These are phyloP conservation scores for Masticophis lateralis DNA, from an alignment of 2,797 vertebrate genomes.

Conservation along the genomic window DNA sequence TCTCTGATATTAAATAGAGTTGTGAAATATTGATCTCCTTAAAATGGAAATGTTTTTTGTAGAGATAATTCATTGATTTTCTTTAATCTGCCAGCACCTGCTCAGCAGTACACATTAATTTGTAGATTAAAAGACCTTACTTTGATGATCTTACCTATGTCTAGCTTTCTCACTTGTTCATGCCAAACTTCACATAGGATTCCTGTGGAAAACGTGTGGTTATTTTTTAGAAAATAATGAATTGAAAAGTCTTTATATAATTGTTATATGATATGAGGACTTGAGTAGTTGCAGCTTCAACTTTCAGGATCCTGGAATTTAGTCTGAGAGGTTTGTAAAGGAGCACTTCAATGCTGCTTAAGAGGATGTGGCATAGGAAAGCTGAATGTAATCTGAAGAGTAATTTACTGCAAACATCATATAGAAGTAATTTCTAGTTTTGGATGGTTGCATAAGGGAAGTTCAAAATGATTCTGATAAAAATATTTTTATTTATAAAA, in stretches of 20 bases:
- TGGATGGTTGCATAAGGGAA: not conserved
- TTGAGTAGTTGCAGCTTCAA: not conserved
- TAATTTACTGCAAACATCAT: not conserved
- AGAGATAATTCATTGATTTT: not conserved
- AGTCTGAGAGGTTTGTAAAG: not conserved
- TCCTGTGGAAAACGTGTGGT: not conserved
- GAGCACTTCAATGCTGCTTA: not conserved
- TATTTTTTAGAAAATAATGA: not conserved
- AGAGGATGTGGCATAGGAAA: not conserved
- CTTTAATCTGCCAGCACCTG: not conserved
- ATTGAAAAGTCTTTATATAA: not conserved
- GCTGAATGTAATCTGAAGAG: not conserved
- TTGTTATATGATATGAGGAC: not conserved
- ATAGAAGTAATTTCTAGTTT: not conserved
- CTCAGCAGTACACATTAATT: not conserved
- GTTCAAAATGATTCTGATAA: not conserved
- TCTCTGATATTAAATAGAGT: not conserved
- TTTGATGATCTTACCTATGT: not conserved
- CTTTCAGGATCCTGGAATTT: not conserved
- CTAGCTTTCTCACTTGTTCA: not conserved
- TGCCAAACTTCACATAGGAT: not conserved
- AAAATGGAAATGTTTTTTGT: not conserved
- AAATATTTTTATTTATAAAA: not conserved
- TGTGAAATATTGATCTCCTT: not conserved
- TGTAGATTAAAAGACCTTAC: not conserved